Base-by-base conservation (phyloP, 2,113 vertebrate species). In the Elephas maximus region DNA sequence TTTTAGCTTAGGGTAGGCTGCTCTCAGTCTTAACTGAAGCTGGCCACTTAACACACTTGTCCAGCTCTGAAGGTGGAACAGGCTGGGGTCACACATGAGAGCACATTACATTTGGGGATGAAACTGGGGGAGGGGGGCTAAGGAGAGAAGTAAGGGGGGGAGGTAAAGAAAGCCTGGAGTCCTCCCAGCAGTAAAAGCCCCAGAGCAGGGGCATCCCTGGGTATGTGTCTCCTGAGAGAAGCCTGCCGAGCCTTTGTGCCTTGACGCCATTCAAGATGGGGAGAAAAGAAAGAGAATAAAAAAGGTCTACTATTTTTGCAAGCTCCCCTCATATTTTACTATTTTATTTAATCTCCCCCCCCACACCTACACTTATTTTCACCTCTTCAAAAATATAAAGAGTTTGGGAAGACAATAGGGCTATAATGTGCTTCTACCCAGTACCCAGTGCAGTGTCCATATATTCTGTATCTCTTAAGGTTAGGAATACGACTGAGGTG, bases 251-350 rank as follows among this genome's bases (percentile, higher is more conserved):
- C 37, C 93, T 91, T 95, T 96, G 65, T 96, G 76, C 23, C 2
- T 30, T 87, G 85, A 90, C 83, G 82, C 77, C 83, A 14, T 95
- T 97, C 95, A 84, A 91, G 77, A 95, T 93, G 81, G 30, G 79
- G 93, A 67, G 79, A 88, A 92, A 96, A 97, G 88, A 97, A 93
- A 81, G 91, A 85, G 4, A 93, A 78, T 96, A 7, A 93, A 85
- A 94, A 97, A 93, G 24, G 85, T 77, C 77, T 91, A 26, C 41
- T 95, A 63, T 92, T 97, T 97, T 87, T 97, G 79, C 98, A 97
- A 96, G 28, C 28, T 89, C 26, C 83, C 17, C 67, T 96, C 21
- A 44, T 97, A 91, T 95, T 97, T 97, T 96, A 82, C 67, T 45
- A 44, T 93, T 97, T 97, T 6, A 20, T 95, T 97, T 97, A 76